phyloP scores from a whole-genome alignment of 2,797 vertebrate genomes.

The Enteromius paludinosus region DNA sequence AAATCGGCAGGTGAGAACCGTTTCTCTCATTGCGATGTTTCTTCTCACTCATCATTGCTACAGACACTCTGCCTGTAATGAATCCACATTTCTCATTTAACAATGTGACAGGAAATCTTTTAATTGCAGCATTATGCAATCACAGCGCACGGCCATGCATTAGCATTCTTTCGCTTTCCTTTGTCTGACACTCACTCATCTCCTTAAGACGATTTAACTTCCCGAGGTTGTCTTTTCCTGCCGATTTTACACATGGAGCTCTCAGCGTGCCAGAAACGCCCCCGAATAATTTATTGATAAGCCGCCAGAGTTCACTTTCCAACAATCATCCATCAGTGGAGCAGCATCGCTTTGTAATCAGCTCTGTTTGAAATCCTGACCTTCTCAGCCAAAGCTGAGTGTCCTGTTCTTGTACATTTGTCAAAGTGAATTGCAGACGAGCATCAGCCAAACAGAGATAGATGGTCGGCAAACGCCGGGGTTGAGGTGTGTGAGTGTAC shows the following conservation, averaged over 20 bases:
- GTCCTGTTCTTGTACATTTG: conserved; percentile 75
- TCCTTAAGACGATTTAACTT: conserved; percentile 42
- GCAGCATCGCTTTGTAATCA: conserved; percentile 39
- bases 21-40: conserved; percentile 54
- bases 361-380: conserved; percentile 67
- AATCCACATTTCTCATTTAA: conserved; percentile 48
- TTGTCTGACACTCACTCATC: conserved; percentile 47
- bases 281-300: conserved; percentile 33
- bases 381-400: conserved; percentile 66
- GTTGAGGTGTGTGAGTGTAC: conserved; percentile 58
- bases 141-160: conserved; percentile 46
- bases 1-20: conserved; percentile 93
- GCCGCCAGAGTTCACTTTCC: conserved; percentile 35
- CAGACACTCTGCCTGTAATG: conserved; percentile 33
- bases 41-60: conserved; percentile 30
- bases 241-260: conserved; percentile 30
- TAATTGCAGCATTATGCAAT: conserved; percentile 41
- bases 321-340: conserved; percentile 42
- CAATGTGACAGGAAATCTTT: conserved; percentile 39
- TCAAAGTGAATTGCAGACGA: conserved; percentile 75
- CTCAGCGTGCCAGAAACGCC: conserved; percentile 37
- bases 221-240: conserved; percentile 43
- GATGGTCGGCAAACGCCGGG: conserved; percentile 52
- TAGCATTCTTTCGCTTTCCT: conserved; percentile 46
- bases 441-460: conserved; percentile 61